phyloP scores from a whole-genome alignment of 2,797 vertebrate species.

The Ptychobarbus kaznakovi region DNA sequence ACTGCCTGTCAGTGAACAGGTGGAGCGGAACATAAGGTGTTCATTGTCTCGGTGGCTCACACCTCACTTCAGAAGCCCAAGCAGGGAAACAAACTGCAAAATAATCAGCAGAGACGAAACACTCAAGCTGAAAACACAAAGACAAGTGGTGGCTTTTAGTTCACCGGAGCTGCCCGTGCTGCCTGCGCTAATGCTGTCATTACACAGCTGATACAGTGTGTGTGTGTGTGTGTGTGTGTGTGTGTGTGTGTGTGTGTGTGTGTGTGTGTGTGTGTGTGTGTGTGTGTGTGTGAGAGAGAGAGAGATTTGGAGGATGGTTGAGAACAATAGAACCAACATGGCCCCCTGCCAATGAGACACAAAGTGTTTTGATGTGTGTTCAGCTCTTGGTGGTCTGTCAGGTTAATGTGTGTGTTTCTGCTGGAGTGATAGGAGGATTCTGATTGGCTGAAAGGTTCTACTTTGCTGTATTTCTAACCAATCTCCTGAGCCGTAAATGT shows the following conservation, averaged over 20 bases:
- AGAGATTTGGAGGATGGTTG: background rate
- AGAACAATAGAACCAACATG: slow-evolving; percentile 33
- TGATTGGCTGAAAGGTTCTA: background rate
- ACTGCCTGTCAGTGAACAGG: slow-evolving; percentile 61
- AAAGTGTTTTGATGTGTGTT: slow-evolving; percentile 33
- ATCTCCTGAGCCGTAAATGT: background rate
- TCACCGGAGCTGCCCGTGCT: slow-evolving; percentile 5
- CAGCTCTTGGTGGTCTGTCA: slow-evolving; percentile 22
- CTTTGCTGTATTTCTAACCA: background rate
- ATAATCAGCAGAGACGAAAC: slow-evolving; percentile 48
- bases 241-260: slow-evolving; percentile 19
- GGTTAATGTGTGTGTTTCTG: slow-evolving; percentile 28
- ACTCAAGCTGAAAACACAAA: background rate
- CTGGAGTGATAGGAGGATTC: slow-evolving; percentile 5
- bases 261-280: slow-evolving; percentile 15
- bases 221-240: slow-evolving; percentile 28
- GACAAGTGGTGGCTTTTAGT: slow-evolving; percentile 16
- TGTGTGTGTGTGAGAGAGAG: slow-evolving; percentile 14
- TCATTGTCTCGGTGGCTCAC: slow-evolving; percentile 51
- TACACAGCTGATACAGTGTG: background rate
- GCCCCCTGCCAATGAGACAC: slow-evolving; percentile 29
- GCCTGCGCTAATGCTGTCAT: slow-evolving; percentile 41
- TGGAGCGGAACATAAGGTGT: slow-evolving; percentile 62
- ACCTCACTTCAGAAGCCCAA: slow-evolving; percentile 48
- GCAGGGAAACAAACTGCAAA: slow-evolving; percentile 36